Base-by-base conservation (phyloP, 2,113 vertebrate genomes). In the Pseudorasbora parva region DNA sequence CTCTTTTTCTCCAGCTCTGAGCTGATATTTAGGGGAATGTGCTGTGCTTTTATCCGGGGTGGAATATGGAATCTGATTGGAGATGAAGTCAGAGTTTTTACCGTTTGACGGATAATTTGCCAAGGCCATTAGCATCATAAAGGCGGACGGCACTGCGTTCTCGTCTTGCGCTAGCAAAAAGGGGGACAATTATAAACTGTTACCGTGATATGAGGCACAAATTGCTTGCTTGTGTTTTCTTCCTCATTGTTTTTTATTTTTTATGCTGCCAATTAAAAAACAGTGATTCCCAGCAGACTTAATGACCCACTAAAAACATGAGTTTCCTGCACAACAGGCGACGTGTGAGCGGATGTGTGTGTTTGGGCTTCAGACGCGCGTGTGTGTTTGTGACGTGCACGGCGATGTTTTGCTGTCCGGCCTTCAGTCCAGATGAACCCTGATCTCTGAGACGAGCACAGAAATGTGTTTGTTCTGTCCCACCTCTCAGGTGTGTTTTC, bases 71-170 rank as follows among this genome's bases (percentile, higher is more conserved):
- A 78, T 33, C 54, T 68, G 82, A 74, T 83, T 85, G 64, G 88
- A 82, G 76, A 75, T 68, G 33, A 41, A 68, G 57, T 75, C 54
- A 15, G 68, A 86, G 84, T 79, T 71, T 81, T 77, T 72, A 56
- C 56, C 8, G 57, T 59, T 64, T 33, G 77, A 69, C 79, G 47
- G 84, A 37, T 62, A 66, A 45, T 83, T 83, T 84, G 85, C 77
- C 54, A 74, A 85, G 88, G 82, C 88, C 87, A 91, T 89, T 83
- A 85, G 85, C 85, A 71, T 86, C 86, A 82, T 80, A 90, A 89
- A 93, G 83, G 30, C 47, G 21, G 33, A 78, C 25, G 23, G 49
- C 45, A 37, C 54, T 41, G 27, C 14, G 56, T 54, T 37, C 57
- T 80, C 69, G 25, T 66, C 54, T 68, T 41, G 59, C 66, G 1